Conservation (phyloP, 2,797 vertebrate genomes). For the Takifugu ocellatus region DNA sequence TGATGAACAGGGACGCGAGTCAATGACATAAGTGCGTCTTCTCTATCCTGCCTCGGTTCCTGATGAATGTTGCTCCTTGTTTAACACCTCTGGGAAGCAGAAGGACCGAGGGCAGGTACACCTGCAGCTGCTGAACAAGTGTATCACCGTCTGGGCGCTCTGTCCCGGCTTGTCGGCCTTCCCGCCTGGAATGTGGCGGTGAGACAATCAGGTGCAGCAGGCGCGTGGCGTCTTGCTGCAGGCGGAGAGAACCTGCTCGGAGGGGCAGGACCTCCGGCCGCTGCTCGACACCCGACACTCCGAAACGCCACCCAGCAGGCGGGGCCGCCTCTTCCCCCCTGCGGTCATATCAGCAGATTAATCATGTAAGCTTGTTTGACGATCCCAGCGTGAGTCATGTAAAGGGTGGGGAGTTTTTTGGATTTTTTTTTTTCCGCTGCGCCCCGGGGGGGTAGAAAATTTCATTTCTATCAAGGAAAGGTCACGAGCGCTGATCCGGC, state of each 20-base stretch:
- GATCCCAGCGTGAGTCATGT: conserved; percentile 66
- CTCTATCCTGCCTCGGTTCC: conserved; percentile 29
- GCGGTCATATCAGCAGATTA: conserved; percentile 49
- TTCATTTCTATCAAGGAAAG: conserved; percentile 72
- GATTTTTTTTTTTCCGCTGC: no score
- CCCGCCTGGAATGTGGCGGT: conserved; percentile 87
- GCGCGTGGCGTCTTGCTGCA: conserved; percentile 92
- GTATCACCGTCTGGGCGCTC: conserved; percentile 87
- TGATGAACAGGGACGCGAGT: conserved; percentile 38
- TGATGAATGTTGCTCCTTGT: conserved; percentile 70
- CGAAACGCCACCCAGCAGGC: conserved; percentile 13
- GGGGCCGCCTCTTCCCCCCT: conserved; percentile 44
- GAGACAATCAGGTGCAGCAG: conserved; percentile 97
- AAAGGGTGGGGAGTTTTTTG: conserved; percentile 70
- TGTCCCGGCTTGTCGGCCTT: conserved; percentile 82
- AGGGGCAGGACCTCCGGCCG: conserved; percentile 30
- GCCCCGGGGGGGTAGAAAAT: conserved; percentile 48
- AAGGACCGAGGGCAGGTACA: conserved; percentile 84
- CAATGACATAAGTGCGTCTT: conserved; percentile 27
- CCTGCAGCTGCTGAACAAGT: conserved; percentile 96
- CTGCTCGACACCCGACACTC: conserved; percentile 12
- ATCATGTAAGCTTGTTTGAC: conserved; percentile 55
- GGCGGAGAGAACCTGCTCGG: conserved; percentile 75
- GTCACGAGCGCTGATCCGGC: conserved; percentile 63
- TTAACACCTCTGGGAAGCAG: conserved; percentile 72